Evolutionary conservation across 2,888 invertebrate species (phyloP).

Genomic region (Dryocosmus kuriphilus): DNA sequence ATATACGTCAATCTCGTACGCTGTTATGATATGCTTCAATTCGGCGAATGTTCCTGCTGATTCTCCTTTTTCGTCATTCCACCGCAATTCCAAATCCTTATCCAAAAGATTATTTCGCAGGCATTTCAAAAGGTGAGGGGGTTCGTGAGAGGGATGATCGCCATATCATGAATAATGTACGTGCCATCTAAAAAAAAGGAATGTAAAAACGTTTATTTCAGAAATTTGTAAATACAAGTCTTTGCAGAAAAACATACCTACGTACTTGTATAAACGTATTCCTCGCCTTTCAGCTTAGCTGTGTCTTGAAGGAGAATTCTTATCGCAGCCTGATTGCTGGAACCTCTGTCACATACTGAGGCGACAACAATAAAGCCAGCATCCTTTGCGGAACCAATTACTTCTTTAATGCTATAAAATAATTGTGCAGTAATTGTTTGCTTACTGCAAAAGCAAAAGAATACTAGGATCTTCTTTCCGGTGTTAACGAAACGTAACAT

Average conservation of each 20-base stretch:
- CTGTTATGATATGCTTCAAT: too few species aligned
- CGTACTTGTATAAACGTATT: neutral
- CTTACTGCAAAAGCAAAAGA: neutral
- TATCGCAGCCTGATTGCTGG: neutral
- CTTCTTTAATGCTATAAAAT: too few species aligned
- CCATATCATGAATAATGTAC: neutral
- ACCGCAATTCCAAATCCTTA: neutral
- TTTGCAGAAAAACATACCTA: neutral
- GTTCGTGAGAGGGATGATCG: neutral
- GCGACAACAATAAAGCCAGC: neutral
- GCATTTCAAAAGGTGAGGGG: too few species aligned
- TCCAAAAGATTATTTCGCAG: neutral
- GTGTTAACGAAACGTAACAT: constrained; percentile 23
- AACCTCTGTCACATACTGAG: neutral
- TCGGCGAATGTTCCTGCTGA: too few species aligned
- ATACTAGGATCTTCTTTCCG: neutral
- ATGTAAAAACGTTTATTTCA: neutral
- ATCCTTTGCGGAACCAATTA: neutral
- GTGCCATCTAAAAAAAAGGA: neutral
- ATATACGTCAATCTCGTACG: too few species aligned
- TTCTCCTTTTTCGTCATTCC: too few species aligned
- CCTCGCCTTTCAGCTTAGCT: neutral
- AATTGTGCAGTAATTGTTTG: too few species aligned
- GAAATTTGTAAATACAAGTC: neutral
- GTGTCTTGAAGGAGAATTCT: neutral